These are phyloP conservation scores for Triplophysa dalaica DNA, from an alignment of 2,113 vertebrate genomes.

Conservation along the genomic window DNA sequence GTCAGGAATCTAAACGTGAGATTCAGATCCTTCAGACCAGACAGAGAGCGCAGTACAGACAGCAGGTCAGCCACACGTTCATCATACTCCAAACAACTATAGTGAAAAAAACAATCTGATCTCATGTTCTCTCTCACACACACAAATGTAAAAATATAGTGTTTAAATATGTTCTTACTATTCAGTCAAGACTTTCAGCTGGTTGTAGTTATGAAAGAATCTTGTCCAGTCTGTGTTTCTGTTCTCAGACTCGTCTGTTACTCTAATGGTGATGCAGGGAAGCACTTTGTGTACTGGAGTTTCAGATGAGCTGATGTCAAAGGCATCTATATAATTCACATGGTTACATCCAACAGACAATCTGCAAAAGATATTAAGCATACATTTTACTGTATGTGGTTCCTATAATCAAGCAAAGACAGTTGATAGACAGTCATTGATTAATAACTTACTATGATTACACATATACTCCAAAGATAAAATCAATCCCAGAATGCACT, in stretches of 20 bases:
- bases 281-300: slow-evolving; percentile 17
- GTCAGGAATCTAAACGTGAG: slow-evolving; percentile 14
- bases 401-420: no score
- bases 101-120: neutral
- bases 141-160: neutral
- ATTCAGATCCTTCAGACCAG: slow-evolving; percentile 17
- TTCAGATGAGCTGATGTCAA: neutral
- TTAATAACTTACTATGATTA: no score
- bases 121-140: neutral
- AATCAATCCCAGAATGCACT: no score
- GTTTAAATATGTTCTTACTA: neutral
- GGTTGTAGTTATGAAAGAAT: slow-evolving; percentile 34
- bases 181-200: slow-evolving; percentile 18
- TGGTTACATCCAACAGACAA: slow-evolving; percentile 26
- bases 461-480: no score
- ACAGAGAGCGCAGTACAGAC: neutral
- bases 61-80: neutral
- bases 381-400: no score
- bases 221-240: slow-evolving; percentile 6
- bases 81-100: slow-evolving; percentile 25
- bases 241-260: neutral
- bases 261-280: slow-evolving; percentile 11
- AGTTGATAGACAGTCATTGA: no score
- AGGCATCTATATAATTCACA: neutral
- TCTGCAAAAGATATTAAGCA: neutral